Conservation (phyloP, 2,797 vertebrate species). For the Gallinago nigripennis region DNA sequence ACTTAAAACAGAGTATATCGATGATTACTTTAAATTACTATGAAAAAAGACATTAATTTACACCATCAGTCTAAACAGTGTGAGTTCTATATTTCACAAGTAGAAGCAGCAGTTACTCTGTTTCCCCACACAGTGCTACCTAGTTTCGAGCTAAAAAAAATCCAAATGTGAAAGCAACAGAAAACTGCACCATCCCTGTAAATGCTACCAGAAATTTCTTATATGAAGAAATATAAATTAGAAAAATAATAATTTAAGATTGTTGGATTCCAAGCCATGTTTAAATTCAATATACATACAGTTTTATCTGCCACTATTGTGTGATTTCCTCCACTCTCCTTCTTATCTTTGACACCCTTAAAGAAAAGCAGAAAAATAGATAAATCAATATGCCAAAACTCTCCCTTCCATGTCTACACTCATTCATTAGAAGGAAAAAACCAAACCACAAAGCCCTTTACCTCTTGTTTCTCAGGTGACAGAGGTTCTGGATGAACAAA, state of each 20-base stretch:
- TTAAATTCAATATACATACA: conserved; percentile 68
- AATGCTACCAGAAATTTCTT: not conserved
- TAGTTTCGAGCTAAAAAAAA: not conserved
- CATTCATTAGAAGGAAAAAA: not conserved
- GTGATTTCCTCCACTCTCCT: conserved; percentile 71
- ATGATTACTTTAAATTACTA: not conserved
- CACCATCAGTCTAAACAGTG: not conserved
- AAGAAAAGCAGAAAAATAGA: not conserved
- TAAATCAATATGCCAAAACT: not conserved
- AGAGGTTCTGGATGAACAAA: conserved; percentile 85
- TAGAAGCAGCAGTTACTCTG: not conserved
- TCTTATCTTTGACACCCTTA: conserved; percentile 69
- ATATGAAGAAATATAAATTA: not conserved
- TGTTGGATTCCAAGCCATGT: not conserved
- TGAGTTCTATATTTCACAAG: not conserved
- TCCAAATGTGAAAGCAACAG: not conserved
- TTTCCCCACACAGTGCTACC: not conserved
- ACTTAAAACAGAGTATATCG: not conserved
- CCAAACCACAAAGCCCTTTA: not conserved
- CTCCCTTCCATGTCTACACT: not conserved
- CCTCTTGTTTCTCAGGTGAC: conserved; percentile 77
- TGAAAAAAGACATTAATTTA: not conserved
- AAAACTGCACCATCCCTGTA: not conserved
- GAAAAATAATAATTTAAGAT: not conserved
- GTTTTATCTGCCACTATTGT: conserved; percentile 64